phyloP scores from a whole-genome alignment of 2,797 vertebrate genomes.

The Oryzias dopingdopingensis region DNA sequence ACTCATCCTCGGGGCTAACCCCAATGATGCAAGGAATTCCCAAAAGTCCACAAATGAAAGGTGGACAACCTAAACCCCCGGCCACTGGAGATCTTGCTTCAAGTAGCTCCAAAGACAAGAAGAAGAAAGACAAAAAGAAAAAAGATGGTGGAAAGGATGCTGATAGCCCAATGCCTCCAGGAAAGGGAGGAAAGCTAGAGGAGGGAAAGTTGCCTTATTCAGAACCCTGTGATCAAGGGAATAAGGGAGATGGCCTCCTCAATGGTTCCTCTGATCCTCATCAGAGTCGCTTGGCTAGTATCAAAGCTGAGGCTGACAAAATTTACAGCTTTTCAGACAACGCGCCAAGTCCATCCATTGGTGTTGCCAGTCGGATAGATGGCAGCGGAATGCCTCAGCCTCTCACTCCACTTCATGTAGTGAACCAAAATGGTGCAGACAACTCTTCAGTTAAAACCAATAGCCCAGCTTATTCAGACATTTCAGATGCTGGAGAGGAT shows the following conservation, averaged over 20 bases:
- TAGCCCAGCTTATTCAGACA: constrained; percentile 97
- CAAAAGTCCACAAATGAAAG: constrained; percentile 92
- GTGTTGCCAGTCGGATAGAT: constrained; percentile 89
- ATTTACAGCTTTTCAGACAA: constrained; percentile 99
- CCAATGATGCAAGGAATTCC: constrained; percentile 91
- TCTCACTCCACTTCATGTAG: constrained; percentile 87
- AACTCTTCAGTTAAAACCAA: constrained; percentile 95
- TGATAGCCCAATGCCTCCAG: constrained; percentile 85
- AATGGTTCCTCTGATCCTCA: constrained; percentile 93
- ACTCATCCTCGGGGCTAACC: constrained; percentile 82
- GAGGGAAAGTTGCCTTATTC: constrained; percentile 90
- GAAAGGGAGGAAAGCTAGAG: constrained; percentile 86
- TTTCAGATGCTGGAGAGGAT: constrained; percentile 96
- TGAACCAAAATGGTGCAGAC: constrained; percentile 94
- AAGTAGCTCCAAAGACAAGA: constrained; percentile 91
- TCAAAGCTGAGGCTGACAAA: constrained; percentile 98
- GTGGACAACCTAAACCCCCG: constrained; percentile 88
- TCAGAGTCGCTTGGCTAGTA: constrained; percentile 96
- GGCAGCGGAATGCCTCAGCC: constrained; percentile 85
- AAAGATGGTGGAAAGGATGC: constrained; percentile 87
- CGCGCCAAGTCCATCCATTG: constrained; percentile 95
- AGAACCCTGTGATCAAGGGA: constrained; percentile 80
- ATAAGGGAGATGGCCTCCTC: constrained; percentile 85
- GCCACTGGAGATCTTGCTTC: constrained; percentile 87
- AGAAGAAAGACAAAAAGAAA: constrained; percentile 97